Evolutionary conservation across 2,797 vertebrate genomes (phyloP).

Genomic region (Acropternis orthonyx): DNA sequence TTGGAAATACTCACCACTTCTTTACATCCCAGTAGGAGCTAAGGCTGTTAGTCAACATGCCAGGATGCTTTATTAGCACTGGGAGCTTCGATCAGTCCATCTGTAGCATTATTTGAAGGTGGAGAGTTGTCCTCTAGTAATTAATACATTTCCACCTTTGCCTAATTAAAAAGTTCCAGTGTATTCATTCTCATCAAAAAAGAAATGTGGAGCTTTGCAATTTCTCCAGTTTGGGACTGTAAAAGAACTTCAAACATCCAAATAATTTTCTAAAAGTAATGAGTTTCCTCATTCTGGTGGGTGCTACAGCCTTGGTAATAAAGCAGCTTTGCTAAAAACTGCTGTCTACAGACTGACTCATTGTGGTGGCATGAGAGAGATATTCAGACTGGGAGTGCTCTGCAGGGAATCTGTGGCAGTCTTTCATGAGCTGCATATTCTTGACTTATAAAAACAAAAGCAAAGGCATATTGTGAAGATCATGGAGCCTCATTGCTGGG

Average conservation of each 20-base stretch:
- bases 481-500: not conserved
- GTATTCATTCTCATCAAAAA: slow-evolving; percentile 36
- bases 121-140: slow-evolving; percentile 4
- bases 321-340: slow-evolving; percentile 39
- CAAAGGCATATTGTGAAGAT: slow-evolving; percentile 41
- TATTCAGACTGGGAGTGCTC: slow-evolving; percentile 25
- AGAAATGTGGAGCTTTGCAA: slow-evolving; percentile 12
- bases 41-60: not conserved
- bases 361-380: slow-evolving; percentile 42
- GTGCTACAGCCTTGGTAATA: slow-evolving; percentile 28
- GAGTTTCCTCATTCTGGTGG: slow-evolving; percentile 20
- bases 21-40: not conserved
- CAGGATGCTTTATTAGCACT: slow-evolving; percentile 8
- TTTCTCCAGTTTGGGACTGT: slow-evolving; percentile 12
- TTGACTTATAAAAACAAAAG: slow-evolving; percentile 61
- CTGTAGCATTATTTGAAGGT: not conserved
- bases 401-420: slow-evolving; percentile 49
- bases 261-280: slow-evolving; percentile 65
- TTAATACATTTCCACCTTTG: slow-evolving; percentile 39
- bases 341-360: slow-evolving; percentile 39
- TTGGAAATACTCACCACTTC: not conserved
- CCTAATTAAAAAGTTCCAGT: slow-evolving; percentile 26
- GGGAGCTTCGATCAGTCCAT: not conserved
- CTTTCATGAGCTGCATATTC: slow-evolving; percentile 59
- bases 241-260: slow-evolving; percentile 40